These are phyloP conservation scores for Hippocampus mohnikei DNA, from an alignment of 2,113 vertebrate species.

Conservation along the genomic window DNA sequence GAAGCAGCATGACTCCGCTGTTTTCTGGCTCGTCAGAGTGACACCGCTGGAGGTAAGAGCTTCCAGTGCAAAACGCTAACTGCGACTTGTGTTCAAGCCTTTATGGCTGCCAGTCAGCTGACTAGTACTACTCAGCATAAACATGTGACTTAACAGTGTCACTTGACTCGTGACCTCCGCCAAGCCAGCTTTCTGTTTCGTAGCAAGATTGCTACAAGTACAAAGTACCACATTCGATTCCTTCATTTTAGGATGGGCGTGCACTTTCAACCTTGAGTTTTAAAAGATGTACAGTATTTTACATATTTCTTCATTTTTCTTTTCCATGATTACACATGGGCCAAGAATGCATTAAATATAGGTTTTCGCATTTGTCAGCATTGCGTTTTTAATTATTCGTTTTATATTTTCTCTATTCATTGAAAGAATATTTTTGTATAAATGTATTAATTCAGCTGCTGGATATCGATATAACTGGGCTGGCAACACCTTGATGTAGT, in stretches of 20 bases:
- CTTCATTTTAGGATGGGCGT: too few relatives aligned
- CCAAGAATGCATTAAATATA: too few relatives aligned
- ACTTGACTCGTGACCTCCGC: slow-evolving; percentile 1
- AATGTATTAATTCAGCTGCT: neutral
- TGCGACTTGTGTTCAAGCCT: neutral
- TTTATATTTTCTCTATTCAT: neutral
- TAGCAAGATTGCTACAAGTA: too few relatives aligned
- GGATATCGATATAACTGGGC: neutral
- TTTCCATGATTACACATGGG: too few relatives aligned
- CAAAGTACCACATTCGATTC: too few relatives aligned
- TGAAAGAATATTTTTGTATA: neutral
- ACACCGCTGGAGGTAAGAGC: neutral
- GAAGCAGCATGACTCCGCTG: slow-evolving; percentile 59
- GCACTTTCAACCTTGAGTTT: too few relatives aligned
- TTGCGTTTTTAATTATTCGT: too few relatives aligned
- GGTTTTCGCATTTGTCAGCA: too few relatives aligned
- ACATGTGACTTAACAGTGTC: slow-evolving; percentile 53
- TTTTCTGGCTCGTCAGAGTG: fast-evolving
- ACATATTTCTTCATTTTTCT: too few relatives aligned
- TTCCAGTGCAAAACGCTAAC: slow-evolving; percentile 43
- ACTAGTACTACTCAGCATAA: slow-evolving; percentile 22
- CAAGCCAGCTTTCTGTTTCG: neutral
- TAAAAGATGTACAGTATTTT: too few relatives aligned
- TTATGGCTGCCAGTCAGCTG: slow-evolving; percentile 66
- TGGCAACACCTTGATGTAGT: too few relatives aligned